These are phyloP conservation scores for Pilophorus perplexus DNA, from an alignment of 2,888 invertebrate species.

Conservation along the genomic window DNA sequence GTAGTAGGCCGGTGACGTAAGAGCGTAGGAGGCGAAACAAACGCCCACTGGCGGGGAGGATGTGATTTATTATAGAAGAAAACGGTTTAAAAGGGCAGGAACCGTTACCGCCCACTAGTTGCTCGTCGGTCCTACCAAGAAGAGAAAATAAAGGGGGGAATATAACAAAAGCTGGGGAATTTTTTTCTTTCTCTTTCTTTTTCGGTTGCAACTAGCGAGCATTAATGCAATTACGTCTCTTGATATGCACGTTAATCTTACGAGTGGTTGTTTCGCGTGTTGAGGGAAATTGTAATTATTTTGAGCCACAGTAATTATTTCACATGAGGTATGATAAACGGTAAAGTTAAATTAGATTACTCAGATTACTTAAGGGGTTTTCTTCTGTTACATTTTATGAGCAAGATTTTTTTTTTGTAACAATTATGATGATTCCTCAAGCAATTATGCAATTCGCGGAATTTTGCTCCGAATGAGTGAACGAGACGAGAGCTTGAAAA, in stretches of 20 bases:
- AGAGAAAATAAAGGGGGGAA: slow-evolving; percentile 3
- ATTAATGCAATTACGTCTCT: neutral
- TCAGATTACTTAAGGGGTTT: too few species aligned
- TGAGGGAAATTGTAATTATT: neutral
- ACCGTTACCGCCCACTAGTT: slow-evolving; percentile 28
- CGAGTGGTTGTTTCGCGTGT: neutral
- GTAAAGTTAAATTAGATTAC: too few species aligned
- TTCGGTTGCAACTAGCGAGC: too few species aligned
- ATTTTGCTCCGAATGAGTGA: too few species aligned
- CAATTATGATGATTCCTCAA: too few species aligned
- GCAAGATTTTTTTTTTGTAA: too few species aligned
- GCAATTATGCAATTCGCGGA: too few species aligned
- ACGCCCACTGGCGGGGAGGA: neutral
- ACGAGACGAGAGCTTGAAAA: too few species aligned
- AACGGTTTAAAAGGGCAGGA: neutral
- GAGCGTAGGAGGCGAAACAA: neutral
- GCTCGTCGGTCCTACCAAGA: neutral
- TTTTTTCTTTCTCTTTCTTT: neutral
- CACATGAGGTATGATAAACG: neutral
- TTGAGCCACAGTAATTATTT: neutral
- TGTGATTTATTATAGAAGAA: neutral
- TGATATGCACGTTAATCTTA: neutral
- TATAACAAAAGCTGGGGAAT: neutral
- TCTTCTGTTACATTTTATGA: too few species aligned
- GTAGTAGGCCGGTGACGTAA: too few species aligned